Percentiles rank a stretch among this genome's conserved stretches.
phyloP scores from a whole-genome alignment of 2,888 invertebrate species.

The Ornithoptera alexandrae region DNA sequence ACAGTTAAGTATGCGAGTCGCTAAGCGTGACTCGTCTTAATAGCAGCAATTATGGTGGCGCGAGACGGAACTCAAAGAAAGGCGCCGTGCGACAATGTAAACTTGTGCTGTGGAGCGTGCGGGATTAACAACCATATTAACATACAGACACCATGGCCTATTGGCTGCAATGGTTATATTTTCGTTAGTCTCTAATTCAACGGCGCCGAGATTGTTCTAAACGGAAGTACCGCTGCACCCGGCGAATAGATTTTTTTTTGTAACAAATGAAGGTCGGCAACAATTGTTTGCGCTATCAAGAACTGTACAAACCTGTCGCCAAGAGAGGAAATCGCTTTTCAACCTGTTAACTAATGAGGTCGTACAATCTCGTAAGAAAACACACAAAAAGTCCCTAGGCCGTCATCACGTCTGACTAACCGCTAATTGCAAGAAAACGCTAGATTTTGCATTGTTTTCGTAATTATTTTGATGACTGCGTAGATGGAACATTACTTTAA shows the following conservation, averaged over 20 bases:
- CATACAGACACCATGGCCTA: slow-evolving; percentile 34
- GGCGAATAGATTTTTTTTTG: slow-evolving; percentile 37
- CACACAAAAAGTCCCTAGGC: slow-evolving; percentile 55
- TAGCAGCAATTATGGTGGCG: slow-evolving; percentile 68
- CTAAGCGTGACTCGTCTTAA: slow-evolving; percentile 78
- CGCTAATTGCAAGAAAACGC: slow-evolving; percentile 58
- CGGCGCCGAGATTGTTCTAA: slow-evolving; percentile 41
- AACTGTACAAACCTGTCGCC: slow-evolving; percentile 43
- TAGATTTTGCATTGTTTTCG: slow-evolving; percentile 48
- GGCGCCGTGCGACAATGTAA: slow-evolving; percentile 54
- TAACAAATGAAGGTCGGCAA: slow-evolving; percentile 34
- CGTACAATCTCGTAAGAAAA: slow-evolving; percentile 58
- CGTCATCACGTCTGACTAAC: slow-evolving; percentile 50
- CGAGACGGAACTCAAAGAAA: slow-evolving; percentile 54
- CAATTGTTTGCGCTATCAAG: slow-evolving; percentile 36
- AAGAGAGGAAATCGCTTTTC: slow-evolving; percentile 56
- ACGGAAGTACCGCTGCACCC: slow-evolving; percentile 39
- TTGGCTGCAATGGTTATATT: slow-evolving; percentile 19
- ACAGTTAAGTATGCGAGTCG: slow-evolving; percentile 50
- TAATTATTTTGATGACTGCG: slow-evolving; percentile 3
- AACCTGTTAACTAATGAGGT: slow-evolving; percentile 60
- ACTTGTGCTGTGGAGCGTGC: slow-evolving; percentile 26
- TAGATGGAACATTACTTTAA: not conserved
- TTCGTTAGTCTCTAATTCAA: not conserved
- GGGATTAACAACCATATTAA: slow-evolving; percentile 28